Conservation (phyloP, 2,797 vertebrate species). For the Spheniscus humboldti region DNA sequence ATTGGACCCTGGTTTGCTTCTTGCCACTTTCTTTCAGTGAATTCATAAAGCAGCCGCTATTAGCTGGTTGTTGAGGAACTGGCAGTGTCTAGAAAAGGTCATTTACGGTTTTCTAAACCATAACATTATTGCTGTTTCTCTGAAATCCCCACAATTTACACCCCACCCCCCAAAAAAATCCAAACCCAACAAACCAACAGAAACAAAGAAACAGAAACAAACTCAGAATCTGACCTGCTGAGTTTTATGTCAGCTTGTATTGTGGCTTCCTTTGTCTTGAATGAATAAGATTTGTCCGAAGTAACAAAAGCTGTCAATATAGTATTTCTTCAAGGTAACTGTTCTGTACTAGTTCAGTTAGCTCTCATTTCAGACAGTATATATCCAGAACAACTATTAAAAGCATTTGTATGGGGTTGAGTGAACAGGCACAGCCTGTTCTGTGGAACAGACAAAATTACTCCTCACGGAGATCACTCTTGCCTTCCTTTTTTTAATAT, state of each 20-base stretch:
- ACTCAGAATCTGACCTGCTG: neutral
- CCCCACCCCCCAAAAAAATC: neutral
- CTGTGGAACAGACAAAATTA: neutral
- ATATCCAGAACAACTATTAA: neutral
- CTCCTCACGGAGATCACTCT: neutral
- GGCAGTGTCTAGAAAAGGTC: neutral
- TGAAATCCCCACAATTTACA: neutral
- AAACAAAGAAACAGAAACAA: neutral
- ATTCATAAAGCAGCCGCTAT: neutral
- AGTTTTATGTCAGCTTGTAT: neutral
- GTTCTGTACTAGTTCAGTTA: neutral
- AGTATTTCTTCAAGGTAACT: neutral
- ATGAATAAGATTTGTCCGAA: neutral
- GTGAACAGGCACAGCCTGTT: neutral
- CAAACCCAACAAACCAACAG: neutral
- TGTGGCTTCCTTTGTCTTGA: neutral
- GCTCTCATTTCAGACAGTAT: neutral
- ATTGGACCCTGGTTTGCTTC: neutral
- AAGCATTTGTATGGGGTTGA: neutral
- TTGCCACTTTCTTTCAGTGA: neutral
- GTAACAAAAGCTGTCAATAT: neutral
- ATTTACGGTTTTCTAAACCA: neutral
- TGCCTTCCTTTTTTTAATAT: neutral
- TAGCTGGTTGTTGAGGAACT: neutral
- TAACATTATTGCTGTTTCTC: neutral